Conservation (phyloP, 2,797 vertebrate species). For the Falco novaeseelandiae region DNA sequence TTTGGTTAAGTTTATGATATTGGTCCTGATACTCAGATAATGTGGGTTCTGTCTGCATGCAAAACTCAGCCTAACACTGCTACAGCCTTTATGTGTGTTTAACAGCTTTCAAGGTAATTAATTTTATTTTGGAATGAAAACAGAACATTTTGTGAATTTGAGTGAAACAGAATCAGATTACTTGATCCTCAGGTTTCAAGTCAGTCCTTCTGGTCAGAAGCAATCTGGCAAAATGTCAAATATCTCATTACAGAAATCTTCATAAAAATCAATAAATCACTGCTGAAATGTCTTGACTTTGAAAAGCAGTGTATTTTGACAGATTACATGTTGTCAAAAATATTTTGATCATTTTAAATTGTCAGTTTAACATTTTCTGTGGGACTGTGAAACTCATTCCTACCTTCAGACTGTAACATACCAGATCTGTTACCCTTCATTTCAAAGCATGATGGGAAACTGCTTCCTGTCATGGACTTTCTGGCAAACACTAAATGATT, state of each 20-base stretch:
- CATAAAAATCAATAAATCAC: conserved; percentile 25
- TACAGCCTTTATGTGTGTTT: not conserved
- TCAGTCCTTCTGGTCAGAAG: not conserved
- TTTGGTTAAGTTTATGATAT: not conserved
- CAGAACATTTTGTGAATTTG: not conserved
- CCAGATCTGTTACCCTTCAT: not conserved
- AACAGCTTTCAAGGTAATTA: not conserved
- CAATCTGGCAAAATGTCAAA: not conserved
- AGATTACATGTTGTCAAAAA: not conserved
- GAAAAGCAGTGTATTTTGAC: not conserved
- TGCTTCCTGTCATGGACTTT: not conserved
- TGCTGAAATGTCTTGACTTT: not conserved
- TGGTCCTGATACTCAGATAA: not conserved
- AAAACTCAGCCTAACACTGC: not conserved
- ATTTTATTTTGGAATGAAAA: not conserved
- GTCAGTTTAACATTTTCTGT: not conserved
- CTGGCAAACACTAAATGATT: not conserved
- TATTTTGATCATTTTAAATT: not conserved
- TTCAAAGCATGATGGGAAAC: not conserved
- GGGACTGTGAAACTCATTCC: not conserved
- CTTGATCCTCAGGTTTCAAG: not conserved
- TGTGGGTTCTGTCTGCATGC: not conserved
- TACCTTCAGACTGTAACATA: not conserved
- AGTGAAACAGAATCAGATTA: not conserved
- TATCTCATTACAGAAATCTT: not conserved